phyloP scores from a whole-genome alignment of 2,113 vertebrate genomes.

The Dromiciops gliroides region DNA sequence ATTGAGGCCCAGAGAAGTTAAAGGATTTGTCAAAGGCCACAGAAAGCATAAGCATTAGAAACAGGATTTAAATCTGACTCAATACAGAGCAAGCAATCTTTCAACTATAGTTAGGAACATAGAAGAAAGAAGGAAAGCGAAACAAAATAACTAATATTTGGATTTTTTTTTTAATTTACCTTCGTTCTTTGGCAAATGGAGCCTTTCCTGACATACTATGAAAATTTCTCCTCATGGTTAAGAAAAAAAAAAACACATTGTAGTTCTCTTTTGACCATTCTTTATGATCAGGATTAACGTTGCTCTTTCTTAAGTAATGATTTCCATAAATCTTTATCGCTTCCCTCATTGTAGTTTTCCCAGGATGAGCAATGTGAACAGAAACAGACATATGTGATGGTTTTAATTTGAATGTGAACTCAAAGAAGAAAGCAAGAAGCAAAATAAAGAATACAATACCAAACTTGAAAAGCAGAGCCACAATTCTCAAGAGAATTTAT shows the following conservation, averaged over 20 bases:
- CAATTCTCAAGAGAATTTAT: not conserved
- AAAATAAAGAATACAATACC: not conserved
- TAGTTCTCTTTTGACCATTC: not conserved
- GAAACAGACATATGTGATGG: constrained; percentile 62
- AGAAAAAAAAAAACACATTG: not conserved
- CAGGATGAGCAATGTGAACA: constrained; percentile 48
- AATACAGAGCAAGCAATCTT: not conserved
- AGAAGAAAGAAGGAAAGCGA: not conserved
- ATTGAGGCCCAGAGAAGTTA: not conserved
- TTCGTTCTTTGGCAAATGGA: not conserved
- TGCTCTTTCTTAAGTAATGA: not conserved
- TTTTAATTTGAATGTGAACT: constrained; percentile 70
- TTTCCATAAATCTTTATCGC: constrained; percentile 28
- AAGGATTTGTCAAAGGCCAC: not conserved
- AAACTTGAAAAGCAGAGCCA: not conserved
- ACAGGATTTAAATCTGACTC: not conserved
- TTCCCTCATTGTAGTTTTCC: constrained; percentile 57
- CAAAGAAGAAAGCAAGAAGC: not conserved
- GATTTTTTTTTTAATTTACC: not conserved
- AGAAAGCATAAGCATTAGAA: not conserved
- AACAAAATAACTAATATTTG: not conserved
- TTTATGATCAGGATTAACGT: not conserved
- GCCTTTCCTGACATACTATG: not conserved
- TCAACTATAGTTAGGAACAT: not conserved
- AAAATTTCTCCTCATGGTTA: not conserved